These are phyloP conservation scores for Phenganax stokvisi DNA, from an alignment of 92 coral and sea anemone genomes.

Conservation along the genomic window DNA sequence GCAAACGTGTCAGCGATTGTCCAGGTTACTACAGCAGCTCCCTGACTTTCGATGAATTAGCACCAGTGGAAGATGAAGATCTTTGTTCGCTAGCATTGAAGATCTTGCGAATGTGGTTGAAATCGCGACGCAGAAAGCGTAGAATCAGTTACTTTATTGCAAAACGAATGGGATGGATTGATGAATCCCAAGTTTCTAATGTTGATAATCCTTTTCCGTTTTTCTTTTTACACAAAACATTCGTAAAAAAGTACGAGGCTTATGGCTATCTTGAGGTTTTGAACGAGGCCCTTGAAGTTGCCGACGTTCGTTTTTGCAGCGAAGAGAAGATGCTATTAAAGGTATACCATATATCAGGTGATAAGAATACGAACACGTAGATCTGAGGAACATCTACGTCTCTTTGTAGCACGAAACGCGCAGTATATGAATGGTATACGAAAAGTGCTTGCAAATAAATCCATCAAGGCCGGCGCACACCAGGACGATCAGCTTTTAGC, in stretches of 20 bases:
- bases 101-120: background rate
- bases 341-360: no score
- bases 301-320: background rate
- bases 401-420: no score
- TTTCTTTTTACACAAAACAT: constrained; percentile 3
- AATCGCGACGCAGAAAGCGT: background rate
- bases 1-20: background rate
- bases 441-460: no score
- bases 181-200: background rate
- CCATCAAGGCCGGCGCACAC: no score
- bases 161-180: constrained; percentile 1
- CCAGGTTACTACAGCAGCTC: background rate
- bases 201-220: background rate
- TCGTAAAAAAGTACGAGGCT: background rate
- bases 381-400: no score
- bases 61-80: background rate
- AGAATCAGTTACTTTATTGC: background rate
- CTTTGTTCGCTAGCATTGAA: background rate
- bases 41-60: background rate
- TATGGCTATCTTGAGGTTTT: background rate
- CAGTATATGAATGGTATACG: no score
- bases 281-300: background rate
- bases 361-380: no score
- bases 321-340: no score
- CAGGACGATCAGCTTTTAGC: no score